Evolutionary conservation across 2,888 invertebrate genomes (phyloP), one percentile per base, ranked within the genome.

Genomic region (Drosophila suboccidentalis): DNA sequence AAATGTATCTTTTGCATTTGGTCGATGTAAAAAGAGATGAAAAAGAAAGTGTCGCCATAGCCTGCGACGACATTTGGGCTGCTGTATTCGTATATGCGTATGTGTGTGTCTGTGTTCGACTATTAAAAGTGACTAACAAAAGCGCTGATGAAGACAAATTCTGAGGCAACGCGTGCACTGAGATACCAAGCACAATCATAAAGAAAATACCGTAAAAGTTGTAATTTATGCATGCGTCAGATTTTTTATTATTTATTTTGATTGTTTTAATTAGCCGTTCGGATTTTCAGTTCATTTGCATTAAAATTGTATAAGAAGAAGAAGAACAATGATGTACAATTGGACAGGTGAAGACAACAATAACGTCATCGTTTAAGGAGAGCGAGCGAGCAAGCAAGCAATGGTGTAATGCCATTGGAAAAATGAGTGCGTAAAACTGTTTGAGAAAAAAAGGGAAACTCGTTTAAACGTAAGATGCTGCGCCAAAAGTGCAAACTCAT

Each of bases 1-100:
- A 85, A 78, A 88, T 78, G 60, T 86, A 80, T 75, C 82, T 80
- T 82, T 80, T 79, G 64, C 80, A 82, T 73, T 78, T 72, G 46
- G 46, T 59, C 47, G 65, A 67, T 65, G 66, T 75, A 71, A 62
- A 84, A 71, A 78, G 68, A 88, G 77, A 80, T 86, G 83, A 86
- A 86, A 84, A 89, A 84, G 89, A 84, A 89, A 89, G 87, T 89
- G 81, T 75, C 72, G 66, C 71, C 60, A 62, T 57, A 71, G 81
- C 71, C 71, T 82, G 68, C 74, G 60, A 63, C 68, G 62, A 63
- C 55, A 65, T 66, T 75, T 68, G 36, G 74, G 62, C 61, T 64
- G 63, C 62, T 76, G 53, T 58, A 51, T 60, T 10, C 59, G 44
- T 41, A 41, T 57, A 36, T 51, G 39, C 49, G 53, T 63, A 47